These are phyloP conservation scores for Lithobates pipiens DNA, from an alignment of 2,797 vertebrate genomes.

Conservation along the genomic window DNA sequence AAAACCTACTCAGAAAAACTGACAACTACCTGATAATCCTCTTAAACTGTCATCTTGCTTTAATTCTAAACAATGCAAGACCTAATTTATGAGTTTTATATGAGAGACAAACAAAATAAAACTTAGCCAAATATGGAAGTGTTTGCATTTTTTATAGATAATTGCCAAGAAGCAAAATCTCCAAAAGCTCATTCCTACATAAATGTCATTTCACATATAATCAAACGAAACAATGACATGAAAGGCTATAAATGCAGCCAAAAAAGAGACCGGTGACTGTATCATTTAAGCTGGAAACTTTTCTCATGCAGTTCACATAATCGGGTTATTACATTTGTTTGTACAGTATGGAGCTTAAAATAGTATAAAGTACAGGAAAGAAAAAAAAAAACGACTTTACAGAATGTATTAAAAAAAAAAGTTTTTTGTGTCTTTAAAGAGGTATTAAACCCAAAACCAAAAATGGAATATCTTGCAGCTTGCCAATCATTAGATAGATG, in stretches of 20 bases:
- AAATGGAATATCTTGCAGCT: too few relatives aligned
- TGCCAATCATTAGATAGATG: too few relatives aligned
- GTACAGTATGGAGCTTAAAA: too few relatives aligned
- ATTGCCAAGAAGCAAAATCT: constrained; percentile 3
- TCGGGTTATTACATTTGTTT: too few relatives aligned
- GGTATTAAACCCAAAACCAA: too few relatives aligned
- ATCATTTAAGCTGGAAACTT: background rate
- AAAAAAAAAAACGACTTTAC: too few relatives aligned
- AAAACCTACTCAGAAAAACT: constrained; percentile 32
- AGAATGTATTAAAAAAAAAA: too few relatives aligned
- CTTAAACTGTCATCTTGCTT: constrained; percentile 57
- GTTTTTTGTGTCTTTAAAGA: too few relatives aligned
- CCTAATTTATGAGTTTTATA: constrained; percentile 36
- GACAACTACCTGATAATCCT: constrained; percentile 52
- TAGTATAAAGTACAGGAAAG: too few relatives aligned
- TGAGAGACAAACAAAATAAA: constrained; percentile 29
- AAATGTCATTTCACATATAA: constrained; percentile 12
- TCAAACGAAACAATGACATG: constrained; percentile 8
- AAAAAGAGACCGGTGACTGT: background rate
- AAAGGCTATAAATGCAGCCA: constrained; percentile 6
- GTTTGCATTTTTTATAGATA: constrained; percentile 22
- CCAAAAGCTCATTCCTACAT: constrained; percentile 15
- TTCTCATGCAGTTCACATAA: background rate
- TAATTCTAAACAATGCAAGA: constrained; percentile 41
- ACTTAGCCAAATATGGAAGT: constrained; percentile 23